Evolutionary conservation across 2,888 invertebrate genomes (phyloP).

Genomic region (Laothoe populi): DNA sequence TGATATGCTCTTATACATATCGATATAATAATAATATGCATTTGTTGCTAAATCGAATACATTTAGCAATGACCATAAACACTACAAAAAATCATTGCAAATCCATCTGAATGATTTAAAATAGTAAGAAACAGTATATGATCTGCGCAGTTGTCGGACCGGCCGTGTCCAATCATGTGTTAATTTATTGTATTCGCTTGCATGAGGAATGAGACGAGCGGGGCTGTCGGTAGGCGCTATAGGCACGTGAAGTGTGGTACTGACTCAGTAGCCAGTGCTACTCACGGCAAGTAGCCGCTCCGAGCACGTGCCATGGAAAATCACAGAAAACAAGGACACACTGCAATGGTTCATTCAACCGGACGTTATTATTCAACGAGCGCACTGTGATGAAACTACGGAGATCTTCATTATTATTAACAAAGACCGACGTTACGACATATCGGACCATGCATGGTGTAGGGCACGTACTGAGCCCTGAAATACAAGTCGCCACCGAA

Average conservation of each 20-base stretch:
- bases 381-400: conserved; percentile 80
- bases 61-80: conserved; percentile 1
- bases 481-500: conserved; percentile 45
- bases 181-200: conserved; percentile 56
- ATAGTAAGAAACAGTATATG: conserved; percentile 1
- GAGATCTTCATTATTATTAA: conserved; percentile 79
- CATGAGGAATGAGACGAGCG: conserved; percentile 57
- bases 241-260: conserved; percentile 52
- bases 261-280: conserved; percentile 35
- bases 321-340: conserved; percentile 84
- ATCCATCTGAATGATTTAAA: conserved; percentile 11
- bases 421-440: conserved; percentile 76
- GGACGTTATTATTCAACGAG: conserved; percentile 81
- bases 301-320: conserved; percentile 80
- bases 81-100: conserved; percentile 2
- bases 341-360: conserved; percentile 84
- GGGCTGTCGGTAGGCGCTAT: conserved; percentile 31
- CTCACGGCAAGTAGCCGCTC: conserved; percentile 42
- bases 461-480: conserved; percentile 59
- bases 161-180: conserved; percentile 15
- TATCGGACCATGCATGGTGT: conserved; percentile 64
- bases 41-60: neutral
- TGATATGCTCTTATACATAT: neutral
- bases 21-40: too few species aligned
- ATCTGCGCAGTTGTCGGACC: conserved; percentile 10